These are phyloP conservation scores for Sycon ciliatum DNA, from an alignment of 37 sponge, comb jelly and placozoan genomes.

Conservation along the genomic window DNA sequence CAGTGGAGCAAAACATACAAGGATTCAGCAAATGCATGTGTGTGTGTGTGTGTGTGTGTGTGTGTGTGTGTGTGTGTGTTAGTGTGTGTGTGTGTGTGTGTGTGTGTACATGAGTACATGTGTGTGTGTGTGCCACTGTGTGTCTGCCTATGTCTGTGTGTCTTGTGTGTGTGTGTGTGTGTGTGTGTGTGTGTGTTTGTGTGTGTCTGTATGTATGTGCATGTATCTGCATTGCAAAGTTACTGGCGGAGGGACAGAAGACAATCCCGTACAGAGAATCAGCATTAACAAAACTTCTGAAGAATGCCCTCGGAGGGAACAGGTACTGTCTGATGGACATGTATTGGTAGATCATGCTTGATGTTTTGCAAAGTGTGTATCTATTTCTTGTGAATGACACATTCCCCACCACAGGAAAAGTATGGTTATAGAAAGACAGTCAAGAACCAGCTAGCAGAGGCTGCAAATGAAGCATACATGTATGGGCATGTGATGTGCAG, in stretches of 20 bases:
- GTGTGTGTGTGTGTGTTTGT: not conserved
- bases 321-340: too few species aligned
- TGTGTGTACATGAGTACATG: not conserved
- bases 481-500: too few species aligned
- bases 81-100: slow-evolving; percentile 1
- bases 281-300: slow-evolving; percentile 32
- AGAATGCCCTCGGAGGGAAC: slow-evolving; percentile 43
- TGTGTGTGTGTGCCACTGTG: not conserved
- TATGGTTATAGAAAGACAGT: too few species aligned
- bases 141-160: not conserved
- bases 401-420: too few species aligned
- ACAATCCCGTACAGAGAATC: slow-evolving; percentile 41
- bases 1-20: too few species aligned
- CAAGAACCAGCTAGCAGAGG: too few species aligned
- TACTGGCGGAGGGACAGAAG: slow-evolving; percentile 33
- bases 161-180: not conserved
- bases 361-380: too few species aligned
- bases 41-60: slow-evolving; percentile 5
- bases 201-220: not conserved
- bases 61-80: slow-evolving; percentile 1
- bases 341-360: too few species aligned
- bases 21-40: not conserved
- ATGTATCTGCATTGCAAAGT: slow-evolving; percentile 12
- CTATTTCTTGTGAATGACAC: too few species aligned
- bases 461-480: too few species aligned